Evolutionary conservation across 2,888 invertebrate species (phyloP), one percentile per base, ranked within the genome.

Genomic region (Miltochrista miniata): DNA sequence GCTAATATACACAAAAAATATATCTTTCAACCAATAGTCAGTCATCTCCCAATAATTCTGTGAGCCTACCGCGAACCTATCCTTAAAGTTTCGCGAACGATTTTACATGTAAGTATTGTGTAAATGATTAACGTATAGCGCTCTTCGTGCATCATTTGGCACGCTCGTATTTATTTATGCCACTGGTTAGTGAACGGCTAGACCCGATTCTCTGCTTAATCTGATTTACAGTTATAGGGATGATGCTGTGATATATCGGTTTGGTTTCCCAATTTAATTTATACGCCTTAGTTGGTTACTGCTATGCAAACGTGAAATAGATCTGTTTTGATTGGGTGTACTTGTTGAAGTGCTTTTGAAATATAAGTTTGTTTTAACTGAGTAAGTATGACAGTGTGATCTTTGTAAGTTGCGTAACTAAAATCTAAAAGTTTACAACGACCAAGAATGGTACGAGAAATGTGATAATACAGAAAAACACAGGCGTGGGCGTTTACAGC

Each of bases 81-180:
- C 52, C 31, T 37, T 29, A 52, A 36, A 37, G 48, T 48, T 43
- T 39, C 39, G 12, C 45, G 36, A 49, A 44, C 36, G 29, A 48
- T 37, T 45, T 59, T 56, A 59, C 58, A 60, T 59, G 61, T 61
- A 54, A 63, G 63, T 68, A 74, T 81, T 78, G 81, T 78, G 78
- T 73, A 81, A 82, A 78, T 82, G 76, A 79, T 72, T 68, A 74
- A 74, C 74, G 76, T 72, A 56, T 62, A 56, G 57, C 64, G 52
- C 61, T 70, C 72, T 77, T 87, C 88, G 88, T 88, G 88, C 87
- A 76, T 83, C 83, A 81, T 81, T 80, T 79, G 71, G 75, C 84
- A 80, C 79, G 83, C 74, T 81, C 72, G 76, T 78, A 81, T 83
- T 83, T 85, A 86, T 85, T 83, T 81, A 84, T 83, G 79, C 80